Percentiles rank a stretch among this genome's conserved stretches.
These are phyloP conservation scores for Nettapus auritus DNA, from an alignment of 2,113 vertebrate genomes.

Conservation along the genomic window DNA sequence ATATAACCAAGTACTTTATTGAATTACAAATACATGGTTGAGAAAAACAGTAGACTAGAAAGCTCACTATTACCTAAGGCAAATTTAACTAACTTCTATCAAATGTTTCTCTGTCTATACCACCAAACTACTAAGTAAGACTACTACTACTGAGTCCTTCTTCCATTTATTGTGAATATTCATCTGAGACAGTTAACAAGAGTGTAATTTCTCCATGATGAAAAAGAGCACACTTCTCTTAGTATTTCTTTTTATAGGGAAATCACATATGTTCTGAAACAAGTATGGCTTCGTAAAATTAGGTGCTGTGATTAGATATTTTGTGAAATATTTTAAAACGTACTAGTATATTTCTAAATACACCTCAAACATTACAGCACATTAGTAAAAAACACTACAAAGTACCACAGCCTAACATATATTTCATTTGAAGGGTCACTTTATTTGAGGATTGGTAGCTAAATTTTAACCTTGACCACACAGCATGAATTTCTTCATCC, in stretches of 20 bases:
- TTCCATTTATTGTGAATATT: not conserved
- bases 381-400: not conserved
- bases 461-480: not conserved
- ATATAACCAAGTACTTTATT: not conserved
- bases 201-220: not conserved
- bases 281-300: not conserved
- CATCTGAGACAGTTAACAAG: not conserved
- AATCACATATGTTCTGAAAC: not conserved
- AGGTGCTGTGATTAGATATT: not conserved
- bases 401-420: not conserved
- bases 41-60: not conserved
- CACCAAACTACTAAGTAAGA: not conserved
- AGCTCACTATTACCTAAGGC: not conserved
- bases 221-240: not conserved
- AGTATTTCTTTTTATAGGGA: not conserved
- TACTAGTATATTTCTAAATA: not conserved
- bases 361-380: rapidly evolving
- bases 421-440: not conserved
- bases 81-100: not conserved
- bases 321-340: not conserved
- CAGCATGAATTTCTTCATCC: not conserved
- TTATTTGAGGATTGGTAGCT: not conserved
- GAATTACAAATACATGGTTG: not conserved
- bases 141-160: too few relatives aligned
- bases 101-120: not conserved